Base-by-base conservation (phyloP, 2,888 invertebrate species). In the Nipponacmea schrenckii region DNA sequence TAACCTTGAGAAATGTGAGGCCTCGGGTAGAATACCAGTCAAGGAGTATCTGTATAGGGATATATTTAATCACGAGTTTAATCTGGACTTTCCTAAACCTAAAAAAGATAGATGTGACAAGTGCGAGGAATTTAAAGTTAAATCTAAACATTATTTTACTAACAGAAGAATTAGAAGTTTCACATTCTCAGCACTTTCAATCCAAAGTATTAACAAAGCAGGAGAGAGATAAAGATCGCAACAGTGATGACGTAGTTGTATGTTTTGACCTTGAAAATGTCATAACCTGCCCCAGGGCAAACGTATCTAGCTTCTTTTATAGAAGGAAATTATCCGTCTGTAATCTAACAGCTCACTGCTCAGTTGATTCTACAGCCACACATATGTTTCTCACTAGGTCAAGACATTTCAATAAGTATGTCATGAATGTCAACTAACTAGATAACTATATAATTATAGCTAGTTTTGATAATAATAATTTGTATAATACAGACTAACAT, bases 181-280 rank as follows among this genome's bases (percentile, higher is more conserved):
- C 0, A 44, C 12, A 20, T 12, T 14, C 39, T 5, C 14, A 31
- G 5, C 68, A 68, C n/a, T 3, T 24, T 20, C 0, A 31, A 1
- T 50, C 27, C n/a, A 62, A 68, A 62, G 20, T 39, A 26, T 44
- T n/a, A 17, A 68, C 62, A 20, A 68, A 68, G 44, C 26, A 15
- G 24, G 63, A 62, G 20, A 45, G 68, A 45, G 68, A 68, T 48
- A 10, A 26, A 4, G 64, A 69, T 17, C 14, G 64, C 3, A 7
- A 45, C 12, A n/a, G 27, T 17, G 20, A 7, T 26, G n/a, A 20
- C 2, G 63, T 44, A 17, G 69, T 69, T 5, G 64, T 69, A 10
- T 69, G 69, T 15, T 69, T 64, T 48, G 69, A 69, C 20, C 31
- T 69, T 12, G 48, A 69, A 48, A 69, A 69, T 31, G 69, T 69